Evolutionary conservation across 2,113 vertebrate genomes (phyloP).

Genomic region (Microtus pennsylvanicus): DNA sequence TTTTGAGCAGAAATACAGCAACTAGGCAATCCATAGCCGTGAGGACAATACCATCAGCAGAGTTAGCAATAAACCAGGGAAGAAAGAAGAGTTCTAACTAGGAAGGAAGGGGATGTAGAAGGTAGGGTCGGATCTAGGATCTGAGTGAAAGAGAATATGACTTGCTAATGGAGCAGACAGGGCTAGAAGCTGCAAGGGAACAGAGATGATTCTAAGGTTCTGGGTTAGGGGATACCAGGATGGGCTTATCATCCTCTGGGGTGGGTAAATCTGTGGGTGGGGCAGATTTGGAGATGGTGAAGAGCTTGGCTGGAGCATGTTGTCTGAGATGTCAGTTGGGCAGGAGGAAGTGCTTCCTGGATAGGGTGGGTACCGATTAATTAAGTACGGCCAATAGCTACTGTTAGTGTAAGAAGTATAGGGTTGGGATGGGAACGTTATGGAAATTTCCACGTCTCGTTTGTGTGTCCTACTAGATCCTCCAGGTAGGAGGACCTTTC

Average conservation of each 20-base stretch:
- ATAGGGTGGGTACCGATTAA: rapidly evolving
- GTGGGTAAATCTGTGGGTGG: too few species aligned
- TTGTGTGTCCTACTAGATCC: not conserved
- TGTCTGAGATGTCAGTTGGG: not conserved
- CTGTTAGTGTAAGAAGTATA: not conserved
- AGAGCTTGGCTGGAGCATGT: not conserved
- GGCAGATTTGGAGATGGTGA: not conserved
- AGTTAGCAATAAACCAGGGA: not conserved
- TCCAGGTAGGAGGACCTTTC: not conserved
- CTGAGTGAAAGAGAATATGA: not conserved
- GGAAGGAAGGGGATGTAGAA: not conserved
- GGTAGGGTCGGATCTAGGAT: not conserved
- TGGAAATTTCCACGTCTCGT: not conserved
- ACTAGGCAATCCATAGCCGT: not conserved
- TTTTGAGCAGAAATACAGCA: not conserved
- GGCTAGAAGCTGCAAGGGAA: not conserved
- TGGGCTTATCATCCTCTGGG: not conserved
- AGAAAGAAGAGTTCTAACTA: not conserved
- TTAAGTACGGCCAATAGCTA: not conserved
- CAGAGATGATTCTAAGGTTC: not conserved
- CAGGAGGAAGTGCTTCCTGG: rapidly evolving
- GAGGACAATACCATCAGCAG: not conserved
- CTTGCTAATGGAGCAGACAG: not conserved
- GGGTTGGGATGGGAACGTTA: not conserved
- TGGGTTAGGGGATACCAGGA: not conserved